phyloP scores from a whole-genome alignment of 2,113 vertebrate species.

The Dunckerocampus dactyliophorus region DNA sequence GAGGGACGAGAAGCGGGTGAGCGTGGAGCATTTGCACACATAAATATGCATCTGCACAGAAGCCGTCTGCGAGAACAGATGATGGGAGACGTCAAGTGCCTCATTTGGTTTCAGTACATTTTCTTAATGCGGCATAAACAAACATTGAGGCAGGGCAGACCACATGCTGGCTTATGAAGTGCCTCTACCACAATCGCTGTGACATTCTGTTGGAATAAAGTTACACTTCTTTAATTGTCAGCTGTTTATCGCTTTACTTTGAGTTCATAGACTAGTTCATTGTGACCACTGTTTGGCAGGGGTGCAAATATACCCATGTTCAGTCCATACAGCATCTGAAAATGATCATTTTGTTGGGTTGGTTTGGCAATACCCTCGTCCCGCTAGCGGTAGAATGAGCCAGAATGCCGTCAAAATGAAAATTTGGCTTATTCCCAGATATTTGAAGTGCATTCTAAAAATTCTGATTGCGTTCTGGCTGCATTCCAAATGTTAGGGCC shows the following conservation, averaged over 20 bases:
- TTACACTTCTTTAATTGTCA: not conserved
- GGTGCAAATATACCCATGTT: too few relatives aligned
- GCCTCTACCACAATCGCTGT: conserved; percentile 16
- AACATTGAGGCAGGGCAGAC: not conserved
- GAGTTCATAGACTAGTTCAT: too few relatives aligned
- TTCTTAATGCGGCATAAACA: not conserved
- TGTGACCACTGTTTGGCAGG: too few relatives aligned
- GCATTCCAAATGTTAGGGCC: too few relatives aligned
- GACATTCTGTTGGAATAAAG: conserved; percentile 35
- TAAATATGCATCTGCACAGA: not conserved
- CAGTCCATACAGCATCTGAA: too few relatives aligned
- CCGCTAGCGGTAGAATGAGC: too few relatives aligned
- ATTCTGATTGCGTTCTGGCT: too few relatives aligned
- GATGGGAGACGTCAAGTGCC: conserved; percentile 6
- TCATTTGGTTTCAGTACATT: conserved; percentile 7
- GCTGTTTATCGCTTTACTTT: not conserved
- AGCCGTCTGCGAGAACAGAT: conserved; percentile 3
- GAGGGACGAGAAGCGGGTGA: conserved; percentile 83
- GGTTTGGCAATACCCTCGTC: too few relatives aligned
- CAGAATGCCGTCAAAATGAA: too few relatives aligned
- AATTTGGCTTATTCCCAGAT: too few relatives aligned
- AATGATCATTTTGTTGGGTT: too few relatives aligned
- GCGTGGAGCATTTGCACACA: not conserved
- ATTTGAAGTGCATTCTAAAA: too few relatives aligned
- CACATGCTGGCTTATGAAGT: conserved; percentile 2